Evolutionary conservation across 64 coral and sea anemone genomes (phyloP).

Genomic region (Montipora cactus): DNA sequence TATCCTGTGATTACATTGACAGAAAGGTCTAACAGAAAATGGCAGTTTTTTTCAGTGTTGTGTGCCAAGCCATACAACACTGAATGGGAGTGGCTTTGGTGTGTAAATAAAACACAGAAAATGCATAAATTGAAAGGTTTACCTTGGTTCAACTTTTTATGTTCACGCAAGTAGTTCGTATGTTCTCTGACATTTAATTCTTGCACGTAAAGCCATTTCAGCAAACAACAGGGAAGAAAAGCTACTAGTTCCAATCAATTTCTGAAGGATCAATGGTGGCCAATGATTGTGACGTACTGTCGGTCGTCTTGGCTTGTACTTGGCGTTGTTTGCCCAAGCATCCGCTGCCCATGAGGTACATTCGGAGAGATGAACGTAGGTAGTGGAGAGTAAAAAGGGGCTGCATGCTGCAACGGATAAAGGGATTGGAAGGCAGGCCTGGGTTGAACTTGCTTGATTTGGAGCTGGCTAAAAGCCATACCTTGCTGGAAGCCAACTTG

Average conservation of each 20-base stretch:
- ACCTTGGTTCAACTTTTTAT: too few relatives aligned
- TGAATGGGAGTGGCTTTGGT: too few relatives aligned
- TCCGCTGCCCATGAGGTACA: not conserved
- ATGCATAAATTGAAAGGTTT: too few relatives aligned
- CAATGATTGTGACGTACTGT: not conserved
- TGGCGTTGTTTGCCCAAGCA: not conserved
- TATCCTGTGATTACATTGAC: too few relatives aligned
- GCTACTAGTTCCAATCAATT: not conserved
- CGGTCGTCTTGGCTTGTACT: not conserved
- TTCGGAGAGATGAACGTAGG: not conserved
- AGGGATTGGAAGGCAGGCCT: not conserved
- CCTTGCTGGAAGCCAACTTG: conserved; percentile 33
- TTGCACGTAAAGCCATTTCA: not conserved
- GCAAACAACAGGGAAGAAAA: not conserved
- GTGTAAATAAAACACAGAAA: too few relatives aligned
- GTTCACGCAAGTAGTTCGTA: too few relatives aligned
- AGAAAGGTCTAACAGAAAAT: too few relatives aligned
- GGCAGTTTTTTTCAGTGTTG: too few relatives aligned
- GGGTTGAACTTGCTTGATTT: not conserved
- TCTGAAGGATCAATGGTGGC: not conserved
- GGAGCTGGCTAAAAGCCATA: conserved; percentile 3
- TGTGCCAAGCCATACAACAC: too few relatives aligned
- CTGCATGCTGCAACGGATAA: conserved; percentile 1
- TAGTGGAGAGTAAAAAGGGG: not conserved
- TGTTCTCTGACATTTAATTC: not conserved